Evolutionary conservation across 1,140 invertebrate genomes (phyloP), one percentile per base, ranked within the genome.

Genomic region (Lutraria rhynchaena): DNA sequence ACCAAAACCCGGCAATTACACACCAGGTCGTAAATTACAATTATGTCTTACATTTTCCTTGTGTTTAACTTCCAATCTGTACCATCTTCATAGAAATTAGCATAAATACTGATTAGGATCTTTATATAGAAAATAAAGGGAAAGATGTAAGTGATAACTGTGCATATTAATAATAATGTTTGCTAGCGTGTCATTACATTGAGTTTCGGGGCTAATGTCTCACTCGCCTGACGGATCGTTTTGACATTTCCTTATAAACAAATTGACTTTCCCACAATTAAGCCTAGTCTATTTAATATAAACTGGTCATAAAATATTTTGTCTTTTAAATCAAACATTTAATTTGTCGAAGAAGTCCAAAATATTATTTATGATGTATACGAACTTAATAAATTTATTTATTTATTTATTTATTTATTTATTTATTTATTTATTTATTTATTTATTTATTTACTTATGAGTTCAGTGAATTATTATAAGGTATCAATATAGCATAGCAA

Each of bases 171-270:
- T 74, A 37, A 74, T 74, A 74, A 74, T 74, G 71, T 74, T 31
- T 22, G 17, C 27, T 58, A 37, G 19, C 71, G 57, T 74, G 71
- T 74, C 71, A 74, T 46, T 67, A 24, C 55, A n/a, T 19, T 19
- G 2, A 11, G 31, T 53, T 74, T 60, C 35, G 37, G 22, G 71
- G 71, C 71, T 35, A 74, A 60, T 57, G 57, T 74, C 71, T 55
- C 71, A 57, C 53, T 22, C 9, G 4, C 19, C 15, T 60, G 71
- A 60, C 71, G 44, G 53, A 60, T 46, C 37, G 44, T 1, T 22
- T 74, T 74, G 71, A 74, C 71, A 60, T 74, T 74, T 74, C 71
- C 71, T 74, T 74, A 74, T 74, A 74, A 57, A 74, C 71, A 60
- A 60, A 60, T 60, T 57, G 53, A 74, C 71, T 74, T 60, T 74